Conservation (phyloP, 2,888 invertebrate species). For the Tuta absoluta region DNA sequence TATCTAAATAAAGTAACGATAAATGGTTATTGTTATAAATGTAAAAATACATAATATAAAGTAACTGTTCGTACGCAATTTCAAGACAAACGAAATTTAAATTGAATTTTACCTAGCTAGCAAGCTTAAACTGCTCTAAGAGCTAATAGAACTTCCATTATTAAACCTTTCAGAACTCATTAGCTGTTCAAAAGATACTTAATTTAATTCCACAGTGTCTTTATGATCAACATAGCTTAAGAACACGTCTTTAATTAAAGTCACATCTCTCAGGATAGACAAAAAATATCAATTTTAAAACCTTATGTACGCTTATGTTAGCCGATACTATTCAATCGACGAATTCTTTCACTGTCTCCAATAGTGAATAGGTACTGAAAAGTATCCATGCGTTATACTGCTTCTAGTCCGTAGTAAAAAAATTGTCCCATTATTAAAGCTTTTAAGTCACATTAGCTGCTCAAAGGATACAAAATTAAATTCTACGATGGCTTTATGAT, state of each 20-base stretch:
- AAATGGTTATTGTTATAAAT: no score
- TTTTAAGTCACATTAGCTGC: constrained; percentile 10
- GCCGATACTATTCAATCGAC: no score
- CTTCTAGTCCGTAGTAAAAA: no score
- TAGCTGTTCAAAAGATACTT: constrained; percentile 17
- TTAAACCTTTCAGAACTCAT: constrained; percentile 23
- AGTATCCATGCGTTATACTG: no score
- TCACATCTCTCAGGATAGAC: no score
- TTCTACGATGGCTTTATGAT: constrained; percentile 12
- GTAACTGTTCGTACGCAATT: neutral
- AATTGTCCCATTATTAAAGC: neutral
- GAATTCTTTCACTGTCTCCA: no score
- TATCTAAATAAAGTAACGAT: no score
- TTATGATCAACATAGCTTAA: neutral
- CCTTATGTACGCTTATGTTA: no score
- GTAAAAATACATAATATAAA: neutral
- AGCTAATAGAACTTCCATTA: constrained; percentile 35
- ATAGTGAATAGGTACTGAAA: no score
- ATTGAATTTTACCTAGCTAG: constrained; percentile 5
- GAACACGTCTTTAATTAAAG: no score
- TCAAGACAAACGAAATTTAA: neutral
- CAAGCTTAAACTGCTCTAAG: constrained; percentile 1
- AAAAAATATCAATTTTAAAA: no score
- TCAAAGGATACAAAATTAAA: constrained; percentile 20
- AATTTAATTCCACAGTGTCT: constrained; percentile 18